Conservation (phyloP, 2,797 vertebrate genomes). For the Cryptoblepharus egeriae region DNA sequence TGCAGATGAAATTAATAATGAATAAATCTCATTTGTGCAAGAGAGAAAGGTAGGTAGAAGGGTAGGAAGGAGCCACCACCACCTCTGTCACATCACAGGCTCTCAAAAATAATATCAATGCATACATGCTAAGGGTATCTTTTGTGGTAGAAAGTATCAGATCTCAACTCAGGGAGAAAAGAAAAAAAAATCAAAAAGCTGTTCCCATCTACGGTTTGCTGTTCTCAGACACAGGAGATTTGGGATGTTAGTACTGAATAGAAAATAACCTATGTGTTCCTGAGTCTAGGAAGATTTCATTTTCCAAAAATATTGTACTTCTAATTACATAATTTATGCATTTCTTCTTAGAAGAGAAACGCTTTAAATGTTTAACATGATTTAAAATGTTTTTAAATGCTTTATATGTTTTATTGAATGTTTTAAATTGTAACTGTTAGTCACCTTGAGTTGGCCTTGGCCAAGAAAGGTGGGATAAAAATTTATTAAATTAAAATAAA, state of each 20-base stretch:
- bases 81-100: not conserved
- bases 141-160: not conserved
- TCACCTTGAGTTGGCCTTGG: too few relatives aligned
- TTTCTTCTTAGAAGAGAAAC: too few relatives aligned
- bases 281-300: not conserved
- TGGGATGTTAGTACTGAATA: not conserved
- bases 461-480: too few relatives aligned
- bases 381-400: too few relatives aligned
- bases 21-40: constrained; percentile 14
- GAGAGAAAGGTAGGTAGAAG: constrained; percentile 12
- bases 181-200: not conserved
- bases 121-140: not conserved
- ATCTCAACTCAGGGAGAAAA: not conserved
- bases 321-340: not conserved
- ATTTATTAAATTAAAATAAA: too few relatives aligned
- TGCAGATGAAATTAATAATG: constrained; percentile 32
- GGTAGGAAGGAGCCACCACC: not conserved
- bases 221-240: not conserved
- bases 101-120: not conserved
- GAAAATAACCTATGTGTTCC: not conserved
- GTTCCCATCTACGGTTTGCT: not conserved
- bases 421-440: too few relatives aligned
- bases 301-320: not conserved
- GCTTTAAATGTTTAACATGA: too few relatives aligned
- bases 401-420: too few relatives aligned